A percentile compares a stretch with the other conserved stretches of the same genome.
Conservation (phyloP, 2,797 vertebrate species). For the Decapterus maruadsi region DNA sequence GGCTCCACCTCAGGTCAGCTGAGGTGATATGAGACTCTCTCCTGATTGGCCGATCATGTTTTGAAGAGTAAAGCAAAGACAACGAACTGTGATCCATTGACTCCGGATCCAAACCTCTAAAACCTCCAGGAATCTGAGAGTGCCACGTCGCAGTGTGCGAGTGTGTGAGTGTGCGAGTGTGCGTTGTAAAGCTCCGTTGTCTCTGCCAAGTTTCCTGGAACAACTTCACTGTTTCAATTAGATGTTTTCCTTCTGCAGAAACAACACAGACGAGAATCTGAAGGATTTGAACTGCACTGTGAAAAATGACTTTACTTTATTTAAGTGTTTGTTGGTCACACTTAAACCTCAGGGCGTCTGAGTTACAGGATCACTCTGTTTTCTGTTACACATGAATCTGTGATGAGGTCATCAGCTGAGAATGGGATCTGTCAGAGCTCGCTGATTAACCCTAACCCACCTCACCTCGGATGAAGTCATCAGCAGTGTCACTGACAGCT, state of each 20-base stretch:
- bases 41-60: conserved; percentile 32
- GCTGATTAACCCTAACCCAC: no score
- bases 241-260: conserved; percentile 50
- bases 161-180: conserved; percentile 7
- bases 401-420: no score
- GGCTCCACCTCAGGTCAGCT: conserved; percentile 5
- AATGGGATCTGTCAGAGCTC: neutral
- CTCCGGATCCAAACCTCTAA: conserved; percentile 31
- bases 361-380: no score
- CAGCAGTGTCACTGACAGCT: conserved; percentile 51
- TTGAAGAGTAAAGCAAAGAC: conserved; percentile 11
- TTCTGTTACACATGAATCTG: no score
- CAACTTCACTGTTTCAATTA: conserved; percentile 33
- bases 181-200: neutral
- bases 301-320: neutral
- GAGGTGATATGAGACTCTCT: neutral
- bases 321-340: neutral
- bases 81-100: neutral
- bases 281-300: neutral
- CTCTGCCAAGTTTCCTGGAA: conserved; percentile 67
- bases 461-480: conserved; percentile 86
- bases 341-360: no score
- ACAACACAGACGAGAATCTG: conserved; percentile 16
- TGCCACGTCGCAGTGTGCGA: conserved; percentile 61
- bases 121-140: conserved; percentile 31